Percentiles rank a stretch among this genome's conserved stretches.
Evolutionary conservation across 92 coral and sea anemone species (phyloP).

Genomic region (Porites lobata): DNA sequence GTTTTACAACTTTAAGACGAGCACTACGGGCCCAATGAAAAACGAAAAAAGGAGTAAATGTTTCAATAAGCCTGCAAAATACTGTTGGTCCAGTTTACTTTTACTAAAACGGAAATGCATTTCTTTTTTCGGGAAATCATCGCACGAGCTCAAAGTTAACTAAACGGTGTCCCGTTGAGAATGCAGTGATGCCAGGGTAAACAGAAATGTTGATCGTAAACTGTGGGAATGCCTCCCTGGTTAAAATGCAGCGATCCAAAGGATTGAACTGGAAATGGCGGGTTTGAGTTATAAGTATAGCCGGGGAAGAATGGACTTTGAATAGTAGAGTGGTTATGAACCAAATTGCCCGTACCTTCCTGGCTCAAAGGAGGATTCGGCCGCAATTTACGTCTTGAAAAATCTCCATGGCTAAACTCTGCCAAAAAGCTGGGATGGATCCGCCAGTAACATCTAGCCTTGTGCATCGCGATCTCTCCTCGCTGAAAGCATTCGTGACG

Average conservation of each 20-base stretch:
- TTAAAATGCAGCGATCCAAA: background rate
- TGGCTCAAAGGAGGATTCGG: background rate
- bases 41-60: too few species aligned
- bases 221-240: too few species aligned
- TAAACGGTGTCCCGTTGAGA: background rate
- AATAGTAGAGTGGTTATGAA: background rate
- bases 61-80: too few species aligned
- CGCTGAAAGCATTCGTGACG: constrained; percentile 32
- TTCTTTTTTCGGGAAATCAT: too few species aligned
- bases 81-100: too few species aligned
- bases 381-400: constrained; percentile 17
- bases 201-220: constrained; percentile 20
- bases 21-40: too few species aligned
- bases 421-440: constrained; percentile 33
- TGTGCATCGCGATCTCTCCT: background rate
- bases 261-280: background rate
- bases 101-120: too few species aligned
- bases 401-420: constrained; percentile 28
- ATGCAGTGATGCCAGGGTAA: constrained; percentile 31
- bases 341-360: background rate
- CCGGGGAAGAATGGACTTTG: constrained; percentile 4
- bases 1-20: too few species aligned
- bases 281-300: background rate
- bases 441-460: constrained; percentile 29
- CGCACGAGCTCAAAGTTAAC: too few species aligned